A percentile compares a stretch with the other conserved stretches of the same genome.
Conservation (phyloP, 2,797 vertebrate species). For the Morus bassanus region DNA sequence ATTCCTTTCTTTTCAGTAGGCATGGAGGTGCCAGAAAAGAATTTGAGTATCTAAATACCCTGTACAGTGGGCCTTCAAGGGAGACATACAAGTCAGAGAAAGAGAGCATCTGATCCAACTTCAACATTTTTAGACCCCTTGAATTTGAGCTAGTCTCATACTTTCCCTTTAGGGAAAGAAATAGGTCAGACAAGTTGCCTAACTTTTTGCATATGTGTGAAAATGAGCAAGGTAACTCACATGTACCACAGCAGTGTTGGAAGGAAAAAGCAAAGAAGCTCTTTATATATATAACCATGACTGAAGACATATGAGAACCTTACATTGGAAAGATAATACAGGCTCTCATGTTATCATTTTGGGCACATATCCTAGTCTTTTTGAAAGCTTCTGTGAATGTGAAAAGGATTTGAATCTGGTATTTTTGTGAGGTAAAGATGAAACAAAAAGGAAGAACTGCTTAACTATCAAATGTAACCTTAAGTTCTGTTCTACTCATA, state of each 20-base stretch:
- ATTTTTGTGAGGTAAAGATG: neutral
- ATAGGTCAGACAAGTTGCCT: neutral
- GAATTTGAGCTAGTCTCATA: neutral
- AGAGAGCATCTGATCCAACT: neutral
- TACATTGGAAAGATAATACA: neutral
- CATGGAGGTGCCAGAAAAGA: neutral
- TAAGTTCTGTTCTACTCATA: neutral
- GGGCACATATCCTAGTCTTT: neutral
- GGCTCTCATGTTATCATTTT: neutral
- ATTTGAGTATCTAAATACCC: neutral
- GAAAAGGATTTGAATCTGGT: neutral
- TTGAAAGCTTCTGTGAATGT: neutral
- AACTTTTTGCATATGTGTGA: constrained; percentile 2
- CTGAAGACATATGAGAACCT: neutral
- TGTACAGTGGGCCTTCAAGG: neutral
- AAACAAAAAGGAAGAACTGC: neutral
- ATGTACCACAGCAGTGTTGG: neutral
- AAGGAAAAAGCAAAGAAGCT: neutral
- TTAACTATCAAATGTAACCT: neutral
- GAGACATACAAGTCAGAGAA: neutral
- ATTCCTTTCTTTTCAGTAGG: neutral
- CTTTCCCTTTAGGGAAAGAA: neutral
- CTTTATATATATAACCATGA: neutral
- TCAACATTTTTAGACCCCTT: neutral
- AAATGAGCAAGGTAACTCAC: constrained; percentile 14